Conservation (phyloP, 2,888 invertebrate genomes). For the Barypeithes pellucidus region DNA sequence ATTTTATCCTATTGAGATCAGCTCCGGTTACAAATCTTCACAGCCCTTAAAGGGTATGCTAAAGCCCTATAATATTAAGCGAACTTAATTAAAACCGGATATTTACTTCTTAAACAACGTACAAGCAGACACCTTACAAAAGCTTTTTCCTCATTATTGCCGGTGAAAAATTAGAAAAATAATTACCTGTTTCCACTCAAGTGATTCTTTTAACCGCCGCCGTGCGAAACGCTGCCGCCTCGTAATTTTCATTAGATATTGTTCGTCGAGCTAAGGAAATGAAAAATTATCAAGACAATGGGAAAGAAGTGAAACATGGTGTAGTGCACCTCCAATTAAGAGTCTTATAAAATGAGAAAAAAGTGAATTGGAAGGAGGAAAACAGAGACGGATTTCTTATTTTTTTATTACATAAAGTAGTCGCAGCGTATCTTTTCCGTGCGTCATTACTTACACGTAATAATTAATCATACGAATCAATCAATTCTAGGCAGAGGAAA, state of each 20-base stretch:
- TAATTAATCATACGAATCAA: too few relatives aligned
- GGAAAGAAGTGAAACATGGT: constrained; percentile 66
- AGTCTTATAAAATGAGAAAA: constrained; percentile 60
- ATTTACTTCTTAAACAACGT: constrained; percentile 43
- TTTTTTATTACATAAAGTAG: too few relatives aligned
- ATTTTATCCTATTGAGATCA: not conserved
- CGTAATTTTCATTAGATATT: constrained; percentile 70
- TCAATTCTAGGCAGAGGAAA: too few relatives aligned
- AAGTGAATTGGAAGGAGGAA: constrained; percentile 54
- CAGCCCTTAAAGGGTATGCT: not conserved
- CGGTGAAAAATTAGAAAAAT: constrained; percentile 63
- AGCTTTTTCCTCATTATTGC: constrained; percentile 41
- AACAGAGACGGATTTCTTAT: constrained; percentile 33
- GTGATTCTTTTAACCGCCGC: constrained; percentile 58
- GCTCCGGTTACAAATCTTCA: not conserved
- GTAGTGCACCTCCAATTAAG: constrained; percentile 70
- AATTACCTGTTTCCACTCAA: constrained; percentile 65
- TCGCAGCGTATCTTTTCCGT: too few relatives aligned
- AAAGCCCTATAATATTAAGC: constrained; percentile 34
- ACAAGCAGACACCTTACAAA: constrained; percentile 51
- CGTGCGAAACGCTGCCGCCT: constrained; percentile 63
- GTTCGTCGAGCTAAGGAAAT: constrained; percentile 63
- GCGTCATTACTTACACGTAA: too few relatives aligned
- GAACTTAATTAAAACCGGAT: constrained; percentile 48
- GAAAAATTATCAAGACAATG: constrained; percentile 70